A percentile compares a stretch with the other conserved stretches of the same genome.
phyloP scores from a whole-genome alignment of 1,140 invertebrate species.

The Sesamia nonagrioides region DNA sequence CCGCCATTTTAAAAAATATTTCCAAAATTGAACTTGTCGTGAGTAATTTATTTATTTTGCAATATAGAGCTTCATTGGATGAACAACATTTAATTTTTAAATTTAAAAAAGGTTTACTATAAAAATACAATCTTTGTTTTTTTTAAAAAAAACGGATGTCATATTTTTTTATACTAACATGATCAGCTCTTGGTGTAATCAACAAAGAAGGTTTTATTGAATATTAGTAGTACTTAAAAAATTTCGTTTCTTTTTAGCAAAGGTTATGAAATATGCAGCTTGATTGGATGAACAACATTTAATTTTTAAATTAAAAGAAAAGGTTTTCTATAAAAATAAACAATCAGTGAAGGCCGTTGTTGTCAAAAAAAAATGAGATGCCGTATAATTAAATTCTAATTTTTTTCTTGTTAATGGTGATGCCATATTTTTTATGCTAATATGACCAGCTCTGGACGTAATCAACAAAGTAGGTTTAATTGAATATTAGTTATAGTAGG shows the following conservation, averaged over 20 bases:
- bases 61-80: background rate
- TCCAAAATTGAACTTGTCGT: background rate
- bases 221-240: background rate
- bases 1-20: constrained; percentile 1
- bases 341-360: no score
- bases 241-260: background rate
- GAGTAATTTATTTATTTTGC: background rate
- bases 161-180: background rate
- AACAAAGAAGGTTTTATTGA: background rate
- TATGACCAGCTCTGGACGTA: background rate
- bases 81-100: background rate
- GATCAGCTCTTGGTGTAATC: background rate
- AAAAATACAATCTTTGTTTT: no score
- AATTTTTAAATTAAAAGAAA: no score
- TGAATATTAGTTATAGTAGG: background rate
- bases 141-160: constrained; percentile 1
- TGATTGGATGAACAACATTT: no score
- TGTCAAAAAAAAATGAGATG: no score
- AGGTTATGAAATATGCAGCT: no score
- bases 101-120: background rate
- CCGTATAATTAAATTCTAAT: no score
- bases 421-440: constrained; percentile 14
- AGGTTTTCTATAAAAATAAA: no score
- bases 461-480: background rate
- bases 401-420: no score